A percentile compares a stretch with the other conserved stretches of the same genome.
phyloP scores from a whole-genome alignment of 2,797 vertebrate genomes.

The Rhinatrema bivittatum region DNA sequence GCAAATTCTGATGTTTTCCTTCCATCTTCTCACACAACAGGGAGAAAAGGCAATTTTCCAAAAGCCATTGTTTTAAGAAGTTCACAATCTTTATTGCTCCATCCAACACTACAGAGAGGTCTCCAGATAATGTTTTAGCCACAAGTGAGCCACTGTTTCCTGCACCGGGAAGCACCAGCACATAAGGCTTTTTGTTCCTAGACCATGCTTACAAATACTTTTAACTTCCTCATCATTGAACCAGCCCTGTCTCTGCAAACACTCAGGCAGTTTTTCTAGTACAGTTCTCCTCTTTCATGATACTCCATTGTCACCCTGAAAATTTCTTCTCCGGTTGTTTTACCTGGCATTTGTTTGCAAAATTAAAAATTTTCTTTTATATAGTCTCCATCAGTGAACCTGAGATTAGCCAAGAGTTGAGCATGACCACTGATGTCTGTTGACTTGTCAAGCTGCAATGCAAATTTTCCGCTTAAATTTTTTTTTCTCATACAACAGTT shows the following conservation, averaged over 20 bases:
- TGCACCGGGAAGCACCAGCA: too few species aligned
- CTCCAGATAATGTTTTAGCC: too few species aligned
- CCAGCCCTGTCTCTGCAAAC: conserved; percentile 14
- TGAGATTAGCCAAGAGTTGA: conserved; percentile 12
- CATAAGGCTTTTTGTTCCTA: conserved; percentile 1
- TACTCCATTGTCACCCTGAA: conserved; percentile 16
- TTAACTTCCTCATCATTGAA: conserved; percentile 6
- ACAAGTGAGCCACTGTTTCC: too few species aligned
- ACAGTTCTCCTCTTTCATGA: conserved; percentile 5
- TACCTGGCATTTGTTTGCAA: conserved; percentile 16
- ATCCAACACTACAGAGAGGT: too few species aligned
- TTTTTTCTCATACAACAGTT: not conserved
- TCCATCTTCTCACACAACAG: too few species aligned
- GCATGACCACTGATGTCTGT: conserved; percentile 10
- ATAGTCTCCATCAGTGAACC: conserved; percentile 17
- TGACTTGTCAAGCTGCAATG: conserved; percentile 12
- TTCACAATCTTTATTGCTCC: too few species aligned
- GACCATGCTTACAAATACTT: conserved; percentile 18
- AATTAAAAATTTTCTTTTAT: conserved; percentile 27
- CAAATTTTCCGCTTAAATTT: conserved; percentile 10
- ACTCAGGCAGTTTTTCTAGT: conserved; percentile 12
- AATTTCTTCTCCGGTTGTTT: conserved; percentile 19
- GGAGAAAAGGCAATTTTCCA: too few species aligned
- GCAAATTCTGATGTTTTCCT: too few species aligned
- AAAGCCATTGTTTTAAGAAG: too few species aligned